Conservation (phyloP, 1,140 invertebrate genomes). For the Zophobas atratus region DNA sequence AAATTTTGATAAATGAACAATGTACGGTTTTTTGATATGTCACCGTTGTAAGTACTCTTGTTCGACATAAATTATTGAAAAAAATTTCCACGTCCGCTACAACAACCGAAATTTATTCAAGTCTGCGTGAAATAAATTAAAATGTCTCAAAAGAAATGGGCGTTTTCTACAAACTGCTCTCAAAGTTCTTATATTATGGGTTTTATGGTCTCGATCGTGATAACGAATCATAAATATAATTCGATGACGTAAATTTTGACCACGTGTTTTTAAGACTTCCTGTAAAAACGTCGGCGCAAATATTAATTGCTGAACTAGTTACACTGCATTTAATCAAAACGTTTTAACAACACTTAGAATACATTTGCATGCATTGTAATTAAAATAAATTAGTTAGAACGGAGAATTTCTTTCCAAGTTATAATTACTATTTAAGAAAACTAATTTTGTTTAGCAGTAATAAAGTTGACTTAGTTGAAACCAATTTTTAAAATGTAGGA, state of each 20-base stretch:
- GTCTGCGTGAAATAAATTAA: background rate
- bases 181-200: constrained; percentile 6
- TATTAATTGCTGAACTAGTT: too few species aligned
- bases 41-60: background rate
- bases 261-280: too few species aligned
- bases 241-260: background rate
- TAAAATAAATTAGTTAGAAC: too few species aligned
- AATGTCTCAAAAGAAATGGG: constrained; percentile 3
- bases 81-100: background rate
- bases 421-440: too few species aligned
- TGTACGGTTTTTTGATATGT: background rate
- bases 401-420: too few species aligned
- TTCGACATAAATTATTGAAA: background rate
- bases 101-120: constrained; percentile 6
- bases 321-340: too few species aligned
- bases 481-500: too few species aligned
- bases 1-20: background rate
- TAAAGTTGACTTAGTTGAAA: too few species aligned
- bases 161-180: constrained; percentile 5
- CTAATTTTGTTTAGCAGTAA: too few species aligned
- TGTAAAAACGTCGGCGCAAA: too few species aligned
- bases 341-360: too few species aligned
- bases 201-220: constrained; percentile 11
- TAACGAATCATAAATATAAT: constrained; percentile 2
- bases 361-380: too few species aligned